Evolutionary conservation across 37 sponge, comb jelly and placozoan genomes (phyloP), one percentile per base, ranked within the genome.

Genomic region (Halichondria panicea): DNA sequence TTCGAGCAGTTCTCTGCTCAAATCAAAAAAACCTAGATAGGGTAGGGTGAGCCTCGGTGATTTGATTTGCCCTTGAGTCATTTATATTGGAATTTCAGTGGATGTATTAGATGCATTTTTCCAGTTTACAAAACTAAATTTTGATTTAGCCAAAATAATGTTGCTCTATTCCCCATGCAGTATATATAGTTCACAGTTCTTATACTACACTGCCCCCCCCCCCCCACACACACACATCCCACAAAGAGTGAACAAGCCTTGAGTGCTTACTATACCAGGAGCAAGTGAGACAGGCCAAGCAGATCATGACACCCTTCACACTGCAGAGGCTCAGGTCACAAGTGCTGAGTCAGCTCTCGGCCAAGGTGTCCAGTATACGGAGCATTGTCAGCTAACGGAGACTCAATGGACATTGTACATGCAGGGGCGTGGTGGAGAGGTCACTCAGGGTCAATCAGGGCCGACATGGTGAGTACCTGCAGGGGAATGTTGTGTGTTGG

Each of bases 281-380:
- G 8, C 84, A 77, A 24, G 63, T 83, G 34, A 8, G 33, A 0
- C 56, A 83, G 42, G 86, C 86, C 19, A 77, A 79, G 68, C 40
- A 85, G 35, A 78, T 85, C 68, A 85, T 85, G 79, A 36, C 70
- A 19, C 86, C 86, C 8, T 85, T 85, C 42, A 72, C 78, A 54
- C 43, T 41, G 86, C 50, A 66, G 86, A 48, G 65, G 78, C n/a
- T n/a, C n/a, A n/a, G n/a, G n/a, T n/a, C 39, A 27, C 62, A 83
- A 77, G 84, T 83, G 13, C 37, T 85, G 40, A 21, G 42, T 24
- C 72, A 85, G 65, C 52, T 85, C 21, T 67, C 86, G 3, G 18
- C 57, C 2, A 85, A 85, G 33, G 43, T 72, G 25, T 5, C 18
- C 1, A 48, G 38, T 4, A n/a, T n/a, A n/a, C n/a, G n/a, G 80